Conservation (phyloP, 2,888 invertebrate species). For the Tetramorium bicarinatum region DNA sequence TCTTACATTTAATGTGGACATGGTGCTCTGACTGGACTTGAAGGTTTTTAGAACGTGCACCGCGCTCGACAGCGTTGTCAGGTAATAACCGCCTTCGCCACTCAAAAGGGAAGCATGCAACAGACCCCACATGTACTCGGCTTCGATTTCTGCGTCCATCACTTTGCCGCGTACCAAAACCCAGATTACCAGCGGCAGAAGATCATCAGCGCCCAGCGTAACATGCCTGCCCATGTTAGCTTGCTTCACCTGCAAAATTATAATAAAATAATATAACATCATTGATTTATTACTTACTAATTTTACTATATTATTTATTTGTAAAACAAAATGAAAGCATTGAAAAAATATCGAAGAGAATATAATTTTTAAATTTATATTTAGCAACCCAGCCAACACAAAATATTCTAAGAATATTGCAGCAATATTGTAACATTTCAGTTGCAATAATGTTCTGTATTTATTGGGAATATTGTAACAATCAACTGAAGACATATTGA, state of each 20-base stretch:
- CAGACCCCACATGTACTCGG: conserved; percentile 98
- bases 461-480: background rate
- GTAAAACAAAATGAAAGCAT: background rate
- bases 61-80: conserved; percentile 97
- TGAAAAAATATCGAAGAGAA: background rate
- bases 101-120: conserved; percentile 96
- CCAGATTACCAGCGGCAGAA: conserved; percentile 96
- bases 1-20: conserved; percentile 84
- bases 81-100: conserved; percentile 97
- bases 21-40: conserved; percentile 84
- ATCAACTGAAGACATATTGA: background rate
- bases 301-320: background rate
- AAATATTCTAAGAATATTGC: too few species aligned
- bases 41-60: conserved; percentile 94
- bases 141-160: conserved; percentile 97
- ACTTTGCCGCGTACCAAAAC: conserved; percentile 96
- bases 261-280: background rate
- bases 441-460: too few species aligned
- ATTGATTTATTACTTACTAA: background rate
- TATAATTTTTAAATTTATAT: background rate
- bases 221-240: conserved; percentile 88
- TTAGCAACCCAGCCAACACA: too few species aligned
- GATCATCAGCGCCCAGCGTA: conserved; percentile 94
- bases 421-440: background rate
- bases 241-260: conserved; percentile 89